phyloP scores from a whole-genome alignment of 2,888 invertebrate genomes.

The Steinernema carpocapsae region DNA sequence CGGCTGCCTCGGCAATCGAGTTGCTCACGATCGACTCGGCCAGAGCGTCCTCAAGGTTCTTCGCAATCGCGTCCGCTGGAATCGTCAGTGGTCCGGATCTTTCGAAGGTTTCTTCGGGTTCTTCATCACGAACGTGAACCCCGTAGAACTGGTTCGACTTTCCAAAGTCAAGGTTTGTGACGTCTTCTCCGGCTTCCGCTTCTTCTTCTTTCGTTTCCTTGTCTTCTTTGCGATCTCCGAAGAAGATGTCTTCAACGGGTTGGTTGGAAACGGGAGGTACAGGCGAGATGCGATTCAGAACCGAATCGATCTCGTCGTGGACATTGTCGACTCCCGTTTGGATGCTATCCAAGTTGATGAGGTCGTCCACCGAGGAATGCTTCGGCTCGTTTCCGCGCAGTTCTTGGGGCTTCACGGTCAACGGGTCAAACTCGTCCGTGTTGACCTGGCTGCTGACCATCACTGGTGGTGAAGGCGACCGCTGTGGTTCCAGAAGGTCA shows the following conservation, averaged over 20 bases:
- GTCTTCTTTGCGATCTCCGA: not conserved
- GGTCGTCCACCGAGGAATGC: not conserved
- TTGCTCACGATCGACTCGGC: conserved; percentile 11
- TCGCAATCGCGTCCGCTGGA: conserved; percentile 46
- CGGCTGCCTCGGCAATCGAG: conserved; percentile 26
- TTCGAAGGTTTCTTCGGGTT: conserved; percentile 40
- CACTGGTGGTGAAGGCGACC: not conserved
- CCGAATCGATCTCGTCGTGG: conserved; percentile 16
- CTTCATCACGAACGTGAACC: conserved; percentile 14
- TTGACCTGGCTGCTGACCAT: conserved; percentile 31
- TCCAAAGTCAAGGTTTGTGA: not conserved
- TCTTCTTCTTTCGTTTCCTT: not conserved
- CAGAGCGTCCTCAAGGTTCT: conserved; percentile 34
- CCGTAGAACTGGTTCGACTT: conserved; percentile 6
- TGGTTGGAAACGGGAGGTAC: not conserved
- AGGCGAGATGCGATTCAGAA: conserved; percentile 16
- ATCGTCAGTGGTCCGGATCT: conserved; percentile 58
- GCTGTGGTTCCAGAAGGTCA: not conserved
- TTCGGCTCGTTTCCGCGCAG: not conserved
- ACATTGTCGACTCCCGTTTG: conserved; percentile 11
- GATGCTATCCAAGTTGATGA: conserved; percentile 19
- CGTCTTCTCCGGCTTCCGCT: not conserved
- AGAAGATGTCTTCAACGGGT: not conserved
- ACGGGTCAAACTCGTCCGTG: conserved; percentile 32
- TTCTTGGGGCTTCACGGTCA: not conserved